A percentile compares a stretch with the other conserved stretches of the same genome.
Evolutionary conservation across 2,888 invertebrate genomes (phyloP).

Genomic region (Sinopyrophorus schimmeli): DNA sequence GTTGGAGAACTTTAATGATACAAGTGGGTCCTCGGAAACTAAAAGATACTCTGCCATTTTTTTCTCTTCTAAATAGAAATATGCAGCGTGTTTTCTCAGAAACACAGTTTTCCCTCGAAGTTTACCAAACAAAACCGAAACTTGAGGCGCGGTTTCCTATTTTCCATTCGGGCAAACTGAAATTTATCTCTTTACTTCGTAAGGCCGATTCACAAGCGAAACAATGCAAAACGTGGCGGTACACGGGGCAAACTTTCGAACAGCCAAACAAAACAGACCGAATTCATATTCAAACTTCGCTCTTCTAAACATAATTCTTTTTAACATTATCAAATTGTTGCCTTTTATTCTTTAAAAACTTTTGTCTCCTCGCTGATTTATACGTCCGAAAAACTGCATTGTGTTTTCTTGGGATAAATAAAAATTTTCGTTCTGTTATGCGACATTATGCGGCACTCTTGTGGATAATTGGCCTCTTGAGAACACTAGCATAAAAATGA

Average conservation of each 20-base stretch:
- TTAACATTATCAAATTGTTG: conserved; percentile 28
- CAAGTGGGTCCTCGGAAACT: conserved; percentile 15
- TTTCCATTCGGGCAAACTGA: conserved; percentile 28
- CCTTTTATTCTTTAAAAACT: conserved; percentile 26
- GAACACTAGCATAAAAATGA: conserved; percentile 29
- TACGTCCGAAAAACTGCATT: conserved; percentile 25
- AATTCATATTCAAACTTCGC: conserved; percentile 29
- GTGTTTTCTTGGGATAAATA: conserved; percentile 21
- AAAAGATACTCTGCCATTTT: conserved; percentile 13
- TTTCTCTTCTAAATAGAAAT: conserved; percentile 14
- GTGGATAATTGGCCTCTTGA: conserved; percentile 29
- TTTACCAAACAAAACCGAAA: conserved; percentile 24
- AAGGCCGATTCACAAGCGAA: conserved; percentile 29
- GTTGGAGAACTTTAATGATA: conserved; percentile 12
- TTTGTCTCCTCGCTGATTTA: conserved; percentile 28
- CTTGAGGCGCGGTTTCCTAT: conserved; percentile 22
- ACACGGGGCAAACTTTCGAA: conserved; percentile 22
- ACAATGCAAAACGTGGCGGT: conserved; percentile 32
- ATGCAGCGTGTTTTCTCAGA: conserved; percentile 22
- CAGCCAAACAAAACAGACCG: conserved; percentile 24
- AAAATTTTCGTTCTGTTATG: conserved; percentile 24
- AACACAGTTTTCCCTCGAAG: conserved; percentile 20
- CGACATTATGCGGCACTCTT: conserved; percentile 29
- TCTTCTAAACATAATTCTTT: conserved; percentile 28
- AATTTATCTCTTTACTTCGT: conserved; percentile 30